Conservation (phyloP, 2,797 vertebrate species). For the Macrochelys suwanniensis region DNA sequence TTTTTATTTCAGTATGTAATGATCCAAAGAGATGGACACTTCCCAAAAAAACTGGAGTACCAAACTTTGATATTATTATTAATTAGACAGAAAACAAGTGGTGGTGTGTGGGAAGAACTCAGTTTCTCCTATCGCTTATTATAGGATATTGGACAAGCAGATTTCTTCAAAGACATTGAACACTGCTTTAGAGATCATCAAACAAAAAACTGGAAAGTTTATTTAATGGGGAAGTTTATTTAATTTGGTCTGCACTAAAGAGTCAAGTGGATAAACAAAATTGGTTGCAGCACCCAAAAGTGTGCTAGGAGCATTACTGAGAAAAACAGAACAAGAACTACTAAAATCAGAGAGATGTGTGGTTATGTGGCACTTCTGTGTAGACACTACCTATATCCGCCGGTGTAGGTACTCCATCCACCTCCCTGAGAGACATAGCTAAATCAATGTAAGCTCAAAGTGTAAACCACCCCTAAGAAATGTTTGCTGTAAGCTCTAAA, state of each 20-base stretch:
- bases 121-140: not conserved
- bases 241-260: not conserved
- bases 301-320: not conserved
- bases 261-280: not conserved
- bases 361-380: not conserved
- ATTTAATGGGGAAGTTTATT: not conserved
- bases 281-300: not conserved
- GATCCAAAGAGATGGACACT: not conserved
- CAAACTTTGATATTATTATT: not conserved
- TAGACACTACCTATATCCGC: not conserved
- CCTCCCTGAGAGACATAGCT: not conserved
- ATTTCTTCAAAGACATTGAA: not conserved
- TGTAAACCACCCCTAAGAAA: too few species aligned
- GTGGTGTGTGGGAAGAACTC: not conserved
- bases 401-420: not conserved
- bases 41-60: not conserved
- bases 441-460: too few species aligned
- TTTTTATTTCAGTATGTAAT: not conserved
- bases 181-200: not conserved
- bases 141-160: not conserved
- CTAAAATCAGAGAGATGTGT: not conserved
- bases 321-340: not conserved
- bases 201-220: not conserved
- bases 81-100: not conserved
- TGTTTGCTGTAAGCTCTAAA: too few species aligned